phyloP scores from a whole-genome alignment of 2,797 vertebrate genomes.

The Mionectes olivaceus region DNA sequence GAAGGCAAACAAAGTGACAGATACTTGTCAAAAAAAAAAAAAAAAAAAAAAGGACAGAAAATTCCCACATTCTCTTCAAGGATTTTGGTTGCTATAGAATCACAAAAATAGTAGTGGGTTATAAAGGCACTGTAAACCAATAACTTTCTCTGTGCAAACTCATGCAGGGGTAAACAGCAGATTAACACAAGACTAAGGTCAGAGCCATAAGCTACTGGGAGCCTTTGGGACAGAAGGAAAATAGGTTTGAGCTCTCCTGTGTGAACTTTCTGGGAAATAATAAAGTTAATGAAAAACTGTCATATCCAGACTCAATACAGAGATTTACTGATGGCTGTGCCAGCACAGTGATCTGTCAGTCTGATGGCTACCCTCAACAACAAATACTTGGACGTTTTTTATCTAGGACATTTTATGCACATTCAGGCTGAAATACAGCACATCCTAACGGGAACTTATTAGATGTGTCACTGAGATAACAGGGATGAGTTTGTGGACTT shows the following conservation, averaged over 20 bases:
- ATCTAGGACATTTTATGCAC: neutral
- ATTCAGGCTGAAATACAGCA: neutral
- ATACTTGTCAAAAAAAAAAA: slow-evolving; percentile 1
- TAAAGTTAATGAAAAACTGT: slow-evolving; percentile 29
- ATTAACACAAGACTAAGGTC: neutral
- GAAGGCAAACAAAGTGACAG: slow-evolving; percentile 57
- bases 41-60: slow-evolving; percentile 26
- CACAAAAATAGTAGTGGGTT: neutral
- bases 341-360: neutral
- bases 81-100: slow-evolving; percentile 19
- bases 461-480: neutral
- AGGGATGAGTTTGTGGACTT: neutral
- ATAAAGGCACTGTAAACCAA: neutral
- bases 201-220: neutral
- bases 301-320: neutral
- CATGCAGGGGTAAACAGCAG: neutral
- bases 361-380: neutral
- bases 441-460: neutral
- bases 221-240: neutral
- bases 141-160: neutral
- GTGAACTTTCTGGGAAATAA: slow-evolving; percentile 26
- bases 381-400: neutral
- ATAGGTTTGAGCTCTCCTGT: neutral
- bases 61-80: neutral
- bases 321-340: slow-evolving; percentile 1